Evolutionary conservation across 2,797 vertebrate species (phyloP).

Genomic region (Sebastes wilsoni): DNA sequence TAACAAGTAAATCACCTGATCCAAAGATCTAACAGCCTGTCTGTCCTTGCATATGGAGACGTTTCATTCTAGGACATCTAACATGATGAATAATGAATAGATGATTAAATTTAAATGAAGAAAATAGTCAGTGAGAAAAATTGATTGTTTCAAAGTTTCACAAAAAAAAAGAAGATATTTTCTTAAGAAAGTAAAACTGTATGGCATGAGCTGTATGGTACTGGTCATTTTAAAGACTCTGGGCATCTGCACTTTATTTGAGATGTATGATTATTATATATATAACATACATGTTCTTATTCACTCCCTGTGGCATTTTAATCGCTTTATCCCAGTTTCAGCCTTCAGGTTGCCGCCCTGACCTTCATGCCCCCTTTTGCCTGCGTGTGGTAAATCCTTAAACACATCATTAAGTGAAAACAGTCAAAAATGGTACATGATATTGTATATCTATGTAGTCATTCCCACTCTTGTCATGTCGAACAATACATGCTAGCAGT

Average conservation of each 20-base stretch:
- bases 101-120: background rate
- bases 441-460: background rate
- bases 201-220: too few species aligned
- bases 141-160: background rate
- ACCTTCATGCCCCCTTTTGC: constrained; percentile 1
- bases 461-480: constrained; percentile 1
- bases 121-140: background rate
- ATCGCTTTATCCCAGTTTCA: constrained; percentile 28
- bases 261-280: too few species aligned
- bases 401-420: constrained; percentile 14
- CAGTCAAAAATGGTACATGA: background rate
- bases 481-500: background rate
- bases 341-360: background rate
- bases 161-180: too few species aligned
- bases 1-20: constrained; percentile 24
- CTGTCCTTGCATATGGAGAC: constrained; percentile 8
- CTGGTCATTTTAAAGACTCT: too few species aligned
- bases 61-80: background rate
- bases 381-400: constrained; percentile 10
- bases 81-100: background rate
- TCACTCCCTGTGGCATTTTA: constrained; percentile 23
- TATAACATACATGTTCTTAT: constrained; percentile 11
- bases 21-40: background rate
- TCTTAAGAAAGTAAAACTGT: background rate
- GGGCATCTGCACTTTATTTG: too few species aligned